Evolutionary conservation across 2,888 invertebrate genomes (phyloP).

Genomic region (Flexamia atlantica): DNA sequence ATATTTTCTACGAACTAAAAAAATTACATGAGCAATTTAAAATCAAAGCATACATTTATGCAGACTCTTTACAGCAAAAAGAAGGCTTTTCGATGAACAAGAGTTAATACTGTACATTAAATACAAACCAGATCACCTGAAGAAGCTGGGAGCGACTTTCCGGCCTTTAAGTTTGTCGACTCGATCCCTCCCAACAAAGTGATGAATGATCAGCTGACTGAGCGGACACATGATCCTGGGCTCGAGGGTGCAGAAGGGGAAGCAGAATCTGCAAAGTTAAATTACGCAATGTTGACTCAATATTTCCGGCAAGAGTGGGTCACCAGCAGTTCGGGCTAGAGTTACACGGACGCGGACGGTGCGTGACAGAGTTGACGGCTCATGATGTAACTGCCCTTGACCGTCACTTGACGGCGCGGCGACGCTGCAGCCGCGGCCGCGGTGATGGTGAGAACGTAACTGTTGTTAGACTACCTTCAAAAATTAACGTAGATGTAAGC

Average conservation of each 20-base stretch:
- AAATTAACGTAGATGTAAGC: too few species aligned
- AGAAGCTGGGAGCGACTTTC: too few species aligned
- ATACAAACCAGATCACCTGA: too few species aligned
- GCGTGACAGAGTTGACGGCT: background rate
- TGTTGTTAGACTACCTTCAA: background rate
- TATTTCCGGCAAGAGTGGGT: constrained; percentile 24
- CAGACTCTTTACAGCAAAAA: too few species aligned
- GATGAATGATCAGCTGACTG: background rate
- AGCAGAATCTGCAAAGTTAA: background rate
- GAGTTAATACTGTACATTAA: too few species aligned
- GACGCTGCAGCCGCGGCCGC: too few species aligned
- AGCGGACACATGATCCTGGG: background rate
- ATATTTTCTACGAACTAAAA: too few species aligned
- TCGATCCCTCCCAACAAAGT: background rate
- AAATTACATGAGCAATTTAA: too few species aligned
- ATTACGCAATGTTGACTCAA: constrained; percentile 27
- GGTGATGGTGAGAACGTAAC: background rate
- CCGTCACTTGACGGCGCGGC: constrained; percentile 17
- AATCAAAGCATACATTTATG: too few species aligned
- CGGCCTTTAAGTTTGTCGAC: too few species aligned
- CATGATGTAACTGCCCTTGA: constrained; percentile 25
- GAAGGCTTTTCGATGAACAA: too few species aligned
- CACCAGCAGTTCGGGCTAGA: constrained; percentile 2
- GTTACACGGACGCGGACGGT: background rate
- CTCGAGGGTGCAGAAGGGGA: background rate